Conservation (phyloP, 2,113 vertebrate species). For the Pterocles gutturalis region DNA sequence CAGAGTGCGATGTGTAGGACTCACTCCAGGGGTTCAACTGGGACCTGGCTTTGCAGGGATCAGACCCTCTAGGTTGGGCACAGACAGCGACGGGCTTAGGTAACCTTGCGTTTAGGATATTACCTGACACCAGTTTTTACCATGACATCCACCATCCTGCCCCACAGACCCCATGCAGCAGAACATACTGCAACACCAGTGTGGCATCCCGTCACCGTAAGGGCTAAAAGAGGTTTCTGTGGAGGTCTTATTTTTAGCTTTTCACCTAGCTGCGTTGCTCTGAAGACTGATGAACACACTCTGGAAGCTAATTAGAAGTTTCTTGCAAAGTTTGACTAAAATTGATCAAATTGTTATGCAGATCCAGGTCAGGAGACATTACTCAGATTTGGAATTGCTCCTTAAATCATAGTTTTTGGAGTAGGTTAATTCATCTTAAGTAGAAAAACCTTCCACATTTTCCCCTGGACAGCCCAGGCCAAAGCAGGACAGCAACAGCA, state of each 20-base stretch:
- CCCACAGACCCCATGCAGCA: background rate
- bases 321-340: background rate
- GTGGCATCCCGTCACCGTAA: background rate
- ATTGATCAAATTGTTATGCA: background rate
- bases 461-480: background rate
- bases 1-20: background rate
- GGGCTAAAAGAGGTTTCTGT: background rate
- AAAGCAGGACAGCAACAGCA: background rate
- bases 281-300: background rate
- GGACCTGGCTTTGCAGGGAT: background rate
- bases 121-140: background rate
- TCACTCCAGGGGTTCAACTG: background rate
- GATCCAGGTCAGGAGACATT: background rate
- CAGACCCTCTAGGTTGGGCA: background rate
- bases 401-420: background rate
- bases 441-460: background rate
- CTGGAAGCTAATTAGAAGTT: background rate
- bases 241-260: background rate
- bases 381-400: background rate
- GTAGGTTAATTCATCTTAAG: background rate
- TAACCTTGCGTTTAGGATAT: background rate
- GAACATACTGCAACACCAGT: background rate
- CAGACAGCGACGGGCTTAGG: background rate
- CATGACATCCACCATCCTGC: accelerated
- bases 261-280: background rate